Percentiles rank a stretch among this genome's conserved stretches.
These are phyloP conservation scores for Sylvietta virens DNA, from an alignment of 2,113 vertebrate species.

Conservation along the genomic window DNA sequence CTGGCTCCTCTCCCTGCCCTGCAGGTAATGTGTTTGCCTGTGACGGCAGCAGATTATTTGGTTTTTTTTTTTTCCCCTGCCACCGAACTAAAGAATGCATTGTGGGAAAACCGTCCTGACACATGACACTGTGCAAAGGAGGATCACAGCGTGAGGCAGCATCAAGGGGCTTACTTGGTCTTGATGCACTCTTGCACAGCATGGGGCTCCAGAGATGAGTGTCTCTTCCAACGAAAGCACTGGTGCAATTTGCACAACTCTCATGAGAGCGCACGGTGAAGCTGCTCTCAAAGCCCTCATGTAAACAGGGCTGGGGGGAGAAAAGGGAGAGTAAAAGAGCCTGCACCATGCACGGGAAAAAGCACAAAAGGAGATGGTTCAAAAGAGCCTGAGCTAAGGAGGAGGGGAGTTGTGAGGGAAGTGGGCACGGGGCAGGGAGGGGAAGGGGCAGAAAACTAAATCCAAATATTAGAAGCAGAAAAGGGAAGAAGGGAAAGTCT, in stretches of 20 bases:
- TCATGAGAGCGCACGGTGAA: conserved; percentile 71
- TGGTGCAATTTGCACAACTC: conserved; percentile 79
- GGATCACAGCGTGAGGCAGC: conserved; percentile 80
- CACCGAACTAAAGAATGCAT: conserved; percentile 82
- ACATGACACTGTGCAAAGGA: conserved; percentile 82
- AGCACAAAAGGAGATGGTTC: conserved; percentile 72
- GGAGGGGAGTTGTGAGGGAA: conserved; percentile 1
- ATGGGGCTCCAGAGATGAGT: conserved; percentile 75
- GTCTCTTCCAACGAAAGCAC: conserved; percentile 77
- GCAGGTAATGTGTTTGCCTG: conserved; percentile 75
- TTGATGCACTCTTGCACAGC: conserved; percentile 82
- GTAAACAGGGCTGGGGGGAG: conserved; percentile 71
- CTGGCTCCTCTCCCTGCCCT: conserved; percentile 38
- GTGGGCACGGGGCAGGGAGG: accelerated
- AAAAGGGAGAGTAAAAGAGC: conserved; percentile 68
- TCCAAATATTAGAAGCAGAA: conserved; percentile 64
- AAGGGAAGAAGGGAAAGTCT: conserved; percentile 25
- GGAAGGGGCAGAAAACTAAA: conserved; percentile 49
- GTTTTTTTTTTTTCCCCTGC: conserved; percentile 57
- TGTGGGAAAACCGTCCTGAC: conserved; percentile 81
- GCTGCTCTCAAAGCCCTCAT: conserved; percentile 69
- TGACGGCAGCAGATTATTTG: conserved; percentile 75
- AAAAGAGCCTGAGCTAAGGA: conserved; percentile 69
- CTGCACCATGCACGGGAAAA: conserved; percentile 52
- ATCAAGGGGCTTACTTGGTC: conserved; percentile 84